phyloP scores from a whole-genome alignment of 2,888 invertebrate genomes.

The Agrotis segetum region DNA sequence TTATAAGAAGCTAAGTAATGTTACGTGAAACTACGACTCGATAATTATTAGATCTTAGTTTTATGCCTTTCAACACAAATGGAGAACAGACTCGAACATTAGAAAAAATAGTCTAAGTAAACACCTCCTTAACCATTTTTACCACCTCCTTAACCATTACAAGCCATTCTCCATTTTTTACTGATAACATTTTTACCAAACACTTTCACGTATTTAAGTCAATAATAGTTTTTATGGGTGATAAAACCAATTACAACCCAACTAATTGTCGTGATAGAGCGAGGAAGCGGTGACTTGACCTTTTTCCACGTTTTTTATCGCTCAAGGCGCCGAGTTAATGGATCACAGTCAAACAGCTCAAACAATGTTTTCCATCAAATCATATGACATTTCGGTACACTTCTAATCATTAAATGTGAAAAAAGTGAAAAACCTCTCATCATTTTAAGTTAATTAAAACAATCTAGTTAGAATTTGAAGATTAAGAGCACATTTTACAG shows the following conservation, averaged over 20 bases:
- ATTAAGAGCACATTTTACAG: conserved; percentile 35
- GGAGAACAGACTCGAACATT: too few relatives aligned
- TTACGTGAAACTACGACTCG: too few relatives aligned
- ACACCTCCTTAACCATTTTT: too few relatives aligned
- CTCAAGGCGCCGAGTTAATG: conserved; percentile 72
- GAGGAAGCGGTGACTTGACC: conserved; percentile 79
- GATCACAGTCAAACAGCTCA: conserved; percentile 57
- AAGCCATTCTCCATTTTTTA: conserved; percentile 45
- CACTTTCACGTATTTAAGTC: conserved; percentile 58
- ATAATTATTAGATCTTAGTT: too few relatives aligned
- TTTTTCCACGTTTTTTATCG: conserved; percentile 75
- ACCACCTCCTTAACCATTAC: conserved; percentile 7
- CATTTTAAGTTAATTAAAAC: conserved; percentile 30
- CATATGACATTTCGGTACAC: conserved; percentile 26
- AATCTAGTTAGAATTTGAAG: conserved; percentile 25
- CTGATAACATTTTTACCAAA: conserved; percentile 17
- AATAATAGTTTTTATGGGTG: conserved; percentile 60
- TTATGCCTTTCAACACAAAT: background rate
- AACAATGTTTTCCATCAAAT: conserved; percentile 63
- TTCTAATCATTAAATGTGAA: background rate
- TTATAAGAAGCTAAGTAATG: too few relatives aligned
- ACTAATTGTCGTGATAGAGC: conserved; percentile 74
- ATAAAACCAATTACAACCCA: conserved; percentile 64
- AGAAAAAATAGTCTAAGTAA: too few relatives aligned
- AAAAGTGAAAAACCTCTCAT: background rate